These are phyloP conservation scores for Plagodis pulveraria DNA, from an alignment of 2,888 invertebrate species.

Conservation along the genomic window DNA sequence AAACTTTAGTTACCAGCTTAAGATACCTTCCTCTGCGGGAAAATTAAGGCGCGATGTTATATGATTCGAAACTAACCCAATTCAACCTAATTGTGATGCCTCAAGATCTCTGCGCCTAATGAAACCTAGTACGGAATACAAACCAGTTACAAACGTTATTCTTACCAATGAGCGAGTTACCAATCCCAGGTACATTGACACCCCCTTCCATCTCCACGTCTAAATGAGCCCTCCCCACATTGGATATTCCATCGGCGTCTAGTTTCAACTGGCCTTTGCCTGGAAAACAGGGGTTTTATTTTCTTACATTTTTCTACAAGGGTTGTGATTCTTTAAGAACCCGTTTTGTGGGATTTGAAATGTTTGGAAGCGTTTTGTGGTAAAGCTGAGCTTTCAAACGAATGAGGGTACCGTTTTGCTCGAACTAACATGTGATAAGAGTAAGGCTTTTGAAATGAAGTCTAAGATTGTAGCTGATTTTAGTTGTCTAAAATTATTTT, in stretches of 20 bases:
- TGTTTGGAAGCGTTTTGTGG: neutral
- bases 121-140: constrained; percentile 12
- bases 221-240: constrained; percentile 63
- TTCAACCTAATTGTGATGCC: too few relatives aligned
- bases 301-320: neutral
- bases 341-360: neutral
- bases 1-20: too few relatives aligned
- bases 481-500: too few relatives aligned
- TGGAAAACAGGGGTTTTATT: constrained; percentile 40
- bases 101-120: constrained; percentile 5
- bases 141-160: constrained; percentile 5
- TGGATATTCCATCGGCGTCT: constrained; percentile 68
- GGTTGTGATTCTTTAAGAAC: constrained; percentile 9
- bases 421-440: too few relatives aligned
- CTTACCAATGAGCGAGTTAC: constrained; percentile 63
- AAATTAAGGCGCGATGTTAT: too few relatives aligned
- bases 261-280: constrained; percentile 62
- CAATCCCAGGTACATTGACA: constrained; percentile 59
- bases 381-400: neutral
- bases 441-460: too few relatives aligned
- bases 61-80: too few relatives aligned
- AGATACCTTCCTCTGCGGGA: too few relatives aligned
- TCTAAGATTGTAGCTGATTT: too few relatives aligned
- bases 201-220: constrained; percentile 56
- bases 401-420: neutral